phyloP scores from a whole-genome alignment of 2,888 invertebrate species.

The Hartigia nigra region DNA sequence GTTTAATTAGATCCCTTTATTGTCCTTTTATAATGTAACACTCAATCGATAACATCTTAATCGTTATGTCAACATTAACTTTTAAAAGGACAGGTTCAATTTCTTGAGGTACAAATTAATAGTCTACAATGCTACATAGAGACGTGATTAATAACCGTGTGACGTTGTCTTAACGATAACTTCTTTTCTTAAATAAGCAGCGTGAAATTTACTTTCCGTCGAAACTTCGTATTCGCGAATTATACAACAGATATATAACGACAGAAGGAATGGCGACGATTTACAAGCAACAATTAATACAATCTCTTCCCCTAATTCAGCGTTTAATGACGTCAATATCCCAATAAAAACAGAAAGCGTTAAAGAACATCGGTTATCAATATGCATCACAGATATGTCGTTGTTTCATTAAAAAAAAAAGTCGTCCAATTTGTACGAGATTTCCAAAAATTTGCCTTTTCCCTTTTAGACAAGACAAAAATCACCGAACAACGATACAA shows the following conservation, averaged over 20 bases:
- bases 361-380: conserved; percentile 26
- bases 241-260: background rate
- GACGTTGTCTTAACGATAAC: background rate
- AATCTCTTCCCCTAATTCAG: background rate
- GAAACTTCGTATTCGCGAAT: background rate
- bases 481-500: no score
- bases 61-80: conserved; percentile 36
- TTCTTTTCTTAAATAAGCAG: background rate
- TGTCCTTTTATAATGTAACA: conserved; percentile 50
- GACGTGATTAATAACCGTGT: background rate
- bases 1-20: conserved; percentile 45
- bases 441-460: background rate
- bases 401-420: conserved; percentile 39
- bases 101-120: conserved; percentile 37
- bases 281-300: background rate
- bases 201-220: background rate
- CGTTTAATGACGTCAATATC: background rate
- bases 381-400: conserved; percentile 57
- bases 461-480: no score
- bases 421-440: background rate
- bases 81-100: conserved; percentile 37
- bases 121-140: conserved; percentile 29
- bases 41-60: conserved; percentile 50
- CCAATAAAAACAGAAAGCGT: background rate
- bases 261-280: background rate